Base-by-base conservation (phyloP, 2,888 invertebrate genomes). In the Psococerastis gibbosa region DNA sequence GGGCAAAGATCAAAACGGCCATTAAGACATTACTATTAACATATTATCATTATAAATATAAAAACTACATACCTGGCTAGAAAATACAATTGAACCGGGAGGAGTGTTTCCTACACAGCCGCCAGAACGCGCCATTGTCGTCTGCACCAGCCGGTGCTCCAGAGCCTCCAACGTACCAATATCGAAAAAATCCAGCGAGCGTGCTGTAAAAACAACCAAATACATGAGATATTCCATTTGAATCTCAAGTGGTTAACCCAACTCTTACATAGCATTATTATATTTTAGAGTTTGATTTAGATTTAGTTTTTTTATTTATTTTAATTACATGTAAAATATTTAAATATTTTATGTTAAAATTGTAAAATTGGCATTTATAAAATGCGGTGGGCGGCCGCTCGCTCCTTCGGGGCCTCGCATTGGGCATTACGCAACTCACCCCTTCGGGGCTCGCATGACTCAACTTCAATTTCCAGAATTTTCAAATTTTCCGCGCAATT, bases 171-270 rank as follows among this genome's bases (percentile, higher is more conserved):
- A 91, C 50, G 82, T 80, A 43, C 91, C 83, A 50, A 78, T 66
- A 66, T 94, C 94, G 64, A 92, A 85, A 67, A 82, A 91, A 65
- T 94, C 92, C 60, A 87, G 88, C 70, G 84, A 80, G 53, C 88
- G 81, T 50, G 89, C 91, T 91, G 68, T 17, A 71, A 69, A 49
- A 46, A 47, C 48, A 47, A 48, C 35, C 41, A 35, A 22, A 41
- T 11, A 22, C n/a, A n/a, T n/a, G n/a, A n/a, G n/a, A 42, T 2
- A 38, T 15, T 16, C 43, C 20, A n/a, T 17, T 34, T 13, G 22
- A 15, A 41, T 16, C 32, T 20, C 1, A 31, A 31, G n/a, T n/a
- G 31, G 9, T 16, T 33, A 17, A 33, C 5, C n/a, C n/a, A 15
- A 4, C 16, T 33, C 33, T 33, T 33, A 16, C 16, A 15, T 33